These are phyloP conservation scores for Platycercus adscitus DNA, from an alignment of 2,113 vertebrate genomes.

Conservation along the genomic window DNA sequence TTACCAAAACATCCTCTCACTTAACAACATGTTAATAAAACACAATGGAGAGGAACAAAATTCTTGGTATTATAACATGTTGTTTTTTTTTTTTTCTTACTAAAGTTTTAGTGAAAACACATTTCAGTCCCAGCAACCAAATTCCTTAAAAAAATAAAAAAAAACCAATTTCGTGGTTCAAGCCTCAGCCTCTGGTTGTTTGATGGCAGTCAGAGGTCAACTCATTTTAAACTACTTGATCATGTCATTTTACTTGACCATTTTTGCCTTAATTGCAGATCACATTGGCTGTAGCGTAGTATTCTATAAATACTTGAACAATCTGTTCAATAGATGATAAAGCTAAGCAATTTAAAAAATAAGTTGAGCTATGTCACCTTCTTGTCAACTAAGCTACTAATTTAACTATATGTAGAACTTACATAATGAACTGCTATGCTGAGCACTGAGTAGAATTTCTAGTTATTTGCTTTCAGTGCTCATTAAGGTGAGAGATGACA, in stretches of 20 bases:
- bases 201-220: constrained; percentile 53
- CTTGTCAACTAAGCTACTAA: constrained; percentile 71
- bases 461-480: constrained; percentile 62
- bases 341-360: constrained; percentile 73
- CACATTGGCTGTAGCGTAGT: not conserved
- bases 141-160: constrained; percentile 24
- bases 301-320: constrained; percentile 65
- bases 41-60: constrained; percentile 45
- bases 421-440: constrained; percentile 51
- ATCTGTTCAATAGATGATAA: constrained; percentile 69
- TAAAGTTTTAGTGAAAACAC: constrained; percentile 48
- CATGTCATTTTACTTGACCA: constrained; percentile 51
- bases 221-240: constrained; percentile 51
- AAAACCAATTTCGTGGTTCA: constrained; percentile 1
- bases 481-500: constrained; percentile 70
- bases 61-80: constrained; percentile 22
- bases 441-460: constrained; percentile 51
- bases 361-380: constrained; percentile 70
- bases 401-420: constrained; percentile 66
- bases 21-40: constrained; percentile 6
- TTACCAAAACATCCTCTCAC: not conserved
- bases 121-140: not conserved
- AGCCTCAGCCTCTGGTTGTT: constrained; percentile 9
- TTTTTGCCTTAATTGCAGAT: constrained; percentile 47
- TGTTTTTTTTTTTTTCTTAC: not conserved